Evolutionary conservation across 2,888 invertebrate species (phyloP).

Genomic region (Stenodera caucasica): DNA sequence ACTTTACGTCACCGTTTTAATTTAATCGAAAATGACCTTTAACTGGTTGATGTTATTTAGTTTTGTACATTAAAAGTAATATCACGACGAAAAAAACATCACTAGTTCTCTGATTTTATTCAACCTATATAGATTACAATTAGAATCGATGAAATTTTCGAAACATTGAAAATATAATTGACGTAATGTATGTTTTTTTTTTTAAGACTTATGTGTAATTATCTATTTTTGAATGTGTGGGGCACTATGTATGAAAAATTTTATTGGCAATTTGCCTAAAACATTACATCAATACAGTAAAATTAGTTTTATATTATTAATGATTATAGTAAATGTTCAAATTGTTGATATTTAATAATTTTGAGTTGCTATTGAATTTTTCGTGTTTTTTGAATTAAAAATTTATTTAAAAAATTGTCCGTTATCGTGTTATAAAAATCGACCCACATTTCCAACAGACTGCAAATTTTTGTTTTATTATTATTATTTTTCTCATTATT

Average conservation of each 20-base stretch:
- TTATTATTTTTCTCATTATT: not conserved
- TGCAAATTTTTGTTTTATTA: conserved; percentile 1
- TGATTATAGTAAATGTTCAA: too few relatives aligned
- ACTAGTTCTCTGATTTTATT: too few relatives aligned
- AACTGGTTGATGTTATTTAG: not conserved
- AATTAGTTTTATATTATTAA: too few relatives aligned
- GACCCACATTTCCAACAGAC: conserved; percentile 12
- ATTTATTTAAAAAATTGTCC: not conserved
- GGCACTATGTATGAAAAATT: not conserved
- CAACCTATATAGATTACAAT: too few relatives aligned
- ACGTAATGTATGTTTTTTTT: not conserved
- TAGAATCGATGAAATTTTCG: not conserved
- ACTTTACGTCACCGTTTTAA: conserved; percentile 12
- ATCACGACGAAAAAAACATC: not conserved
- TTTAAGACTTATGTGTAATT: conserved; percentile 1
- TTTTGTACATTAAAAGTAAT: not conserved
- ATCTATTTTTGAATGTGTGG: conserved; percentile 7
- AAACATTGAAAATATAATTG: not conserved
- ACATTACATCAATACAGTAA: conserved; percentile 15
- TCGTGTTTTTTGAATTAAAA: too few relatives aligned
- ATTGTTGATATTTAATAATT: too few relatives aligned
- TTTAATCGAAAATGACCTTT: conserved; percentile 14
- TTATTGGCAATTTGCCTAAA: conserved; percentile 17
- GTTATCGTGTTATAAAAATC: conserved; percentile 5
- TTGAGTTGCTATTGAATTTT: too few relatives aligned